Evolutionary conservation across 2,113 vertebrate genomes (phyloP).

Genomic region (Callipepla californica): DNA sequence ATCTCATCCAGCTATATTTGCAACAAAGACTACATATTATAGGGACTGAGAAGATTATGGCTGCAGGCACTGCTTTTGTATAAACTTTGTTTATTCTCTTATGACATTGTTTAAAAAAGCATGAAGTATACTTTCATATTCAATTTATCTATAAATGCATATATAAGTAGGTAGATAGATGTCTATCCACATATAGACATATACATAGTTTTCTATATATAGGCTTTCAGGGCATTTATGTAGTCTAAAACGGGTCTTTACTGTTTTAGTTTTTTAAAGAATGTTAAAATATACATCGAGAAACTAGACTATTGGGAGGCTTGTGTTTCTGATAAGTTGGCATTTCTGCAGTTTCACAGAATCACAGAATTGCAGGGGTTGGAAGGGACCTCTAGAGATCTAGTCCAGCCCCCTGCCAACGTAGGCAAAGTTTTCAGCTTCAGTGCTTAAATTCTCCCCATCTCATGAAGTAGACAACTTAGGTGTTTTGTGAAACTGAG

Average conservation of each 20-base stretch:
- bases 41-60: not conserved
- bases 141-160: not conserved
- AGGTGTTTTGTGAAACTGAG: not conserved
- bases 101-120: not conserved
- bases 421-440: not conserved
- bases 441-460: not conserved
- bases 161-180: not conserved
- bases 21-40: not conserved
- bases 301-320: not conserved
- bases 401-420: no score
- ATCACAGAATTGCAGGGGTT: no score
- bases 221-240: not conserved
- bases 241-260: not conserved
- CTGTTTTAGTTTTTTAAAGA: not conserved
- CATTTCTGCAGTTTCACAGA: not conserved
- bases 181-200: not conserved
- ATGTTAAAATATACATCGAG: not conserved
- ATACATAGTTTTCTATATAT: no score
- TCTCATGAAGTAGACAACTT: not conserved
- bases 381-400: no score
- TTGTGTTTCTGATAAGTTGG: not conserved
- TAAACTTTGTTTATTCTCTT: not conserved
- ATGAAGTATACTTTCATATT: not conserved
- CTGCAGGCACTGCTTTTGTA: not conserved
- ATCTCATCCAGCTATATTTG: fast-evolving